Evolutionary conservation across 1,140 invertebrate genomes (phyloP).

Genomic region (Trachymyrmex cornetzi): DNA sequence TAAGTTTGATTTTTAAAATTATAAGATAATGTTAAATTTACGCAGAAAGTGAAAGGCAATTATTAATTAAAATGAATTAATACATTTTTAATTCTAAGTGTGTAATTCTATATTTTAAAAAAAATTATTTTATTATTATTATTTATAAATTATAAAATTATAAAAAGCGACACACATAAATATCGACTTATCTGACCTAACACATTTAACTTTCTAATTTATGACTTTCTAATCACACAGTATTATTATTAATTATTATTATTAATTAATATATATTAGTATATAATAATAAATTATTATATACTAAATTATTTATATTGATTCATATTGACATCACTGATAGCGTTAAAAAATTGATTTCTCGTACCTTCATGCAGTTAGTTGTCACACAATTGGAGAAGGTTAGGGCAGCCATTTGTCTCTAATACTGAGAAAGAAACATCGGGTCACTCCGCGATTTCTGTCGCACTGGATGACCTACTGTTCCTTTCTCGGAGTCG

Average conservation of each 20-base stretch:
- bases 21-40: no score
- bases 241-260: constrained; percentile 7
- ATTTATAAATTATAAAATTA: neutral
- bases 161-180: neutral
- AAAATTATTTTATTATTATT: neutral
- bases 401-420: constrained; percentile 64
- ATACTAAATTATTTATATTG: neutral
- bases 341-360: neutral
- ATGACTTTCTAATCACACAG: neutral
- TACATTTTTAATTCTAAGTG: no score
- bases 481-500: constrained; percentile 61
- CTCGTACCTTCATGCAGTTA: neutral
- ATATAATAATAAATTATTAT: no score
- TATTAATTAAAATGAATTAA: constrained; percentile 1
- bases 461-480: constrained; percentile 63
- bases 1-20: no score
- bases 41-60: neutral
- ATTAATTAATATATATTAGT: neutral
- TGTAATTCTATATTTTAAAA: neutral
- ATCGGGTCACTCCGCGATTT: constrained; percentile 30
- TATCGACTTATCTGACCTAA: neutral
- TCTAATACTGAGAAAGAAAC: constrained; percentile 54
- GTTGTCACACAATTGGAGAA: constrained; percentile 51
- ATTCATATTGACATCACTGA: neutral
- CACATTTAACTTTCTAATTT: neutral